Evolutionary conservation across 2,888 invertebrate genomes (phyloP), one percentile per base, ranked within the genome.

Genomic region (Amiota minor): DNA sequence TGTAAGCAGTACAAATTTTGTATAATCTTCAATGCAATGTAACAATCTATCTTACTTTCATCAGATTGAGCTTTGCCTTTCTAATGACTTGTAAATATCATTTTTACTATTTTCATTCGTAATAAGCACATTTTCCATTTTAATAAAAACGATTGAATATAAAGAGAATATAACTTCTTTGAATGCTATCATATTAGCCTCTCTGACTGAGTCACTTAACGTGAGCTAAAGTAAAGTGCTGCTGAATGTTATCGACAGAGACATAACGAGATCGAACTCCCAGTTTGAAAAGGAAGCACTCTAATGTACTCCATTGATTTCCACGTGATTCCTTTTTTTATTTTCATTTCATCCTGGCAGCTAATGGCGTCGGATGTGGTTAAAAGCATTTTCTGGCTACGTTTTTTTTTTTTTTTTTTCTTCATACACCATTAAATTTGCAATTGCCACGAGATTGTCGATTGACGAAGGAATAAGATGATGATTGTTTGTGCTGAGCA

Each of bases 321-420:
- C 78, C 80, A 79, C 81, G 75, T 78, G 50, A 74, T 78, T 53
- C n/a, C 70, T 71, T 72, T 23, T 62, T 50, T 14, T 69, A 53
- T 50, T n/a, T 50, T 71, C 35, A 35, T 35, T 35, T 35, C 6
- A 35, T 35, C 9, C 56, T 55, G 59, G 49, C 23, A 67, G 46
- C 85, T 83, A 83, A 85, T 85, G 82, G 83, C 83, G 78, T 74
- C 85, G 85, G 85, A 83, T 85, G 83, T 85, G 83, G 85, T 83
- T 85, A 83, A 83, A 83, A 83, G 83, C 83, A 85, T 83, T 83
- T 85, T 78, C 81, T 76, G 75, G 80, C 80, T 83, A 83, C 81
- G 85, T 83, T 83, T 81, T 79, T 79, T 18, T 59, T 11, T 14
- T 59, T 80, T 83, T 83, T 81, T 79, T 79, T 18, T 59, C 53